phyloP scores from a whole-genome alignment of 1,140 invertebrate genomes.

The Diachasmimorpha longicaudata region DNA sequence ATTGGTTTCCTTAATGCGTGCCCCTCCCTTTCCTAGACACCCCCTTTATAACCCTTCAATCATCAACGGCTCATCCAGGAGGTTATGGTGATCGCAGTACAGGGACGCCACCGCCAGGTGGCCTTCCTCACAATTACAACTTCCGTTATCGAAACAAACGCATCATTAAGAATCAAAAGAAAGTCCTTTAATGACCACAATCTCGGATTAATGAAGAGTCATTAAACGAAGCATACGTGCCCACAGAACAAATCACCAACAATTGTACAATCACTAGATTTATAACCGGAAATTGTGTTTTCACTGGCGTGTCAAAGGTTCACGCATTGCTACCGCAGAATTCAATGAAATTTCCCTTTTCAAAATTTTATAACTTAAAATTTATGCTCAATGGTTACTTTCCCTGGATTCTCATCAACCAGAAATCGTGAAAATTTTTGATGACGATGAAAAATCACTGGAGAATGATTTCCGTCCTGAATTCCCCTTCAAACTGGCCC shows the following conservation, averaged over 20 bases:
- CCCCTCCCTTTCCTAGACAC: too few species aligned
- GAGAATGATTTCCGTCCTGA: slow-evolving; percentile 38
- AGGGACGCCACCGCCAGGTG: too few species aligned
- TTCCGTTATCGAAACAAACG: neutral
- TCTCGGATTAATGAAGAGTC: neutral
- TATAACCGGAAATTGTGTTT: neutral
- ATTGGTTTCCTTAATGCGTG: too few species aligned
- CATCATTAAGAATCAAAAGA: neutral
- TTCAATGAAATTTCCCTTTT: neutral
- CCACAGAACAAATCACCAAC: neutral
- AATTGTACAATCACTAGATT: neutral
- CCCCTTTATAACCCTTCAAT: too few species aligned
- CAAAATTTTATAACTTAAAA: neutral
- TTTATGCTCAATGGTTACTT: neutral
- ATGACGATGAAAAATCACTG: neutral
- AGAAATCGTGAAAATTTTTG: neutral
- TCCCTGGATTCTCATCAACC: neutral
- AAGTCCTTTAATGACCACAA: neutral
- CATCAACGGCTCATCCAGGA: too few species aligned
- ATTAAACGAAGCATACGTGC: neutral
- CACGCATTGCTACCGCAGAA: neutral
- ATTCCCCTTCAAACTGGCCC: neutral
- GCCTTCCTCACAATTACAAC: neutral
- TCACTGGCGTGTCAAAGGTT: neutral
- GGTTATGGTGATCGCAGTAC: too few species aligned